Conservation (phyloP, 2,113 vertebrate genomes). For the Sylvilagus bachmani region DNA sequence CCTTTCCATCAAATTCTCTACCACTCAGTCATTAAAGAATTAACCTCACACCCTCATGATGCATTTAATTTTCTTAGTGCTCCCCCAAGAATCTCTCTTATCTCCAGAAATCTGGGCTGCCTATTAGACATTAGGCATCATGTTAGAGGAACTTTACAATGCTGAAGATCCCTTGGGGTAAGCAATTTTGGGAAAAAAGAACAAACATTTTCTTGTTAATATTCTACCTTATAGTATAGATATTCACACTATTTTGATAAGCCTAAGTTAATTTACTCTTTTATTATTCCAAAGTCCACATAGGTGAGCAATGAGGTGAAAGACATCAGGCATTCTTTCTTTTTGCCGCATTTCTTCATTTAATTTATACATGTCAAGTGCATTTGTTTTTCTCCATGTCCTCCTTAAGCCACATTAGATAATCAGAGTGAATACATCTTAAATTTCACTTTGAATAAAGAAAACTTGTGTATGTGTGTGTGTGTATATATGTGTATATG, state of each 20-base stretch:
- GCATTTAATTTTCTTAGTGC: not conserved
- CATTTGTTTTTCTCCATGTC: not conserved
- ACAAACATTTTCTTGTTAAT: not conserved
- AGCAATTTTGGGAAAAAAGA: not conserved
- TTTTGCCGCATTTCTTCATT: not conserved
- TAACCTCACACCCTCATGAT: not conserved
- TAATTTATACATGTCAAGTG: not conserved
- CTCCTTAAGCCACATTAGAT: not conserved
- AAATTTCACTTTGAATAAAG: not conserved
- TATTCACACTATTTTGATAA: not conserved
- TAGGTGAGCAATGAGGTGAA: not conserved
- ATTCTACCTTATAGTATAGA: not conserved
- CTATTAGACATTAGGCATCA: fast-evolving
- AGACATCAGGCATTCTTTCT: not conserved
- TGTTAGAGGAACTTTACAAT: not conserved
- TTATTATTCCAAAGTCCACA: not conserved
- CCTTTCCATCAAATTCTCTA: not conserved
- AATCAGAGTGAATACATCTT: not conserved
- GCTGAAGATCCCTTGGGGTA: not conserved
- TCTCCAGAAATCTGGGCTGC: not conserved
- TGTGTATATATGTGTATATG: not conserved
- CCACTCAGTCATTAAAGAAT: not conserved
- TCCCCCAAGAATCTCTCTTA: not conserved
- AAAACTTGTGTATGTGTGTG: no score
- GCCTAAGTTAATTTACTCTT: not conserved